Conservation (phyloP, 2,113 vertebrate genomes). For the Nothobranchius kuhntae region DNA sequence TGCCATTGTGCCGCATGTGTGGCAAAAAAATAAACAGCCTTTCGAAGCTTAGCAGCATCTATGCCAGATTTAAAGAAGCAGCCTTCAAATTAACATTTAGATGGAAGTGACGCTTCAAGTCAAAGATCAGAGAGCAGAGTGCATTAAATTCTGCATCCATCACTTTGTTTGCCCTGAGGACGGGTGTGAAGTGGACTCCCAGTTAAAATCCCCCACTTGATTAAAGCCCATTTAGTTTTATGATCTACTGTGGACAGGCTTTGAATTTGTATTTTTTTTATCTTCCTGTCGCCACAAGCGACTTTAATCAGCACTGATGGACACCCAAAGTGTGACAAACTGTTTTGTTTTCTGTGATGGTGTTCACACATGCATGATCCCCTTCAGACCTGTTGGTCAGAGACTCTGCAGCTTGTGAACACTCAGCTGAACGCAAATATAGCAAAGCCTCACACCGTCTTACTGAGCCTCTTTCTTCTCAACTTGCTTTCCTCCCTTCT, state of each 20-base stretch:
- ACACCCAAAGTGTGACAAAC: slow-evolving; percentile 40
- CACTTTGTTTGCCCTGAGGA: slow-evolving; percentile 52
- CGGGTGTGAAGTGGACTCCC: slow-evolving; percentile 17
- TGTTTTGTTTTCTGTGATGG: slow-evolving; percentile 18
- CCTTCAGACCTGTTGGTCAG: slow-evolving; percentile 49
- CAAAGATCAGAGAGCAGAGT: slow-evolving; percentile 46
- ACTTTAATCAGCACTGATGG: slow-evolving; percentile 59
- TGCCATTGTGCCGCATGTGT: neutral
- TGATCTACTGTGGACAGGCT: slow-evolving; percentile 37
- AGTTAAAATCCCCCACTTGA: slow-evolving; percentile 42
- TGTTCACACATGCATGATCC: slow-evolving; percentile 56
- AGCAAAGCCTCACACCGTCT: neutral
- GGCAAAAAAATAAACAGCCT: slow-evolving; percentile 33
- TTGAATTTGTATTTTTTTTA: slow-evolving; percentile 66
- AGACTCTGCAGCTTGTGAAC: slow-evolving; percentile 33
- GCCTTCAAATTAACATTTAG: slow-evolving; percentile 76
- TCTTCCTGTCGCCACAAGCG: slow-evolving; percentile 62
- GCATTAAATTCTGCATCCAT: slow-evolving; percentile 42
- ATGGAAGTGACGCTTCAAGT: slow-evolving; percentile 65
- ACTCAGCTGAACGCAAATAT: slow-evolving; percentile 29
- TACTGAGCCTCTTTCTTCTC: slow-evolving; percentile 18
- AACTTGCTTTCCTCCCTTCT: slow-evolving; percentile 4
- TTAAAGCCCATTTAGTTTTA: slow-evolving; percentile 67
- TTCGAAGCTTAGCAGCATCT: slow-evolving; percentile 47
- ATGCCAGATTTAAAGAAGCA: slow-evolving; percentile 53